These are phyloP conservation scores for Mormyrus hasselquistii DNA, from an alignment of 2,797 vertebrate species.

Conservation along the genomic window DNA sequence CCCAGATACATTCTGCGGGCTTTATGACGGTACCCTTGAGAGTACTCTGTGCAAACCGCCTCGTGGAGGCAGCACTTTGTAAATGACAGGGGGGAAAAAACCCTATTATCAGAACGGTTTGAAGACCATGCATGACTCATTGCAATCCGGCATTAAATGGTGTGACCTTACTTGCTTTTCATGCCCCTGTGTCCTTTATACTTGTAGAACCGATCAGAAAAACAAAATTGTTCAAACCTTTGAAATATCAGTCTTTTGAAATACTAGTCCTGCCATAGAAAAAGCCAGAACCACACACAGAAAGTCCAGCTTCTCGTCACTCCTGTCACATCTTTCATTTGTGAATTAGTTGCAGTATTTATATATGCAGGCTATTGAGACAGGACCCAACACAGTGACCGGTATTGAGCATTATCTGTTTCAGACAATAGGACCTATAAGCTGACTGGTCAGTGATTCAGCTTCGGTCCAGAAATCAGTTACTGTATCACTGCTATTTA, in stretches of 20 bases:
- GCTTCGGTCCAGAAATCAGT: neutral
- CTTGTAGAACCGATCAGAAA: neutral
- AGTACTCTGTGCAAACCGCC: constrained; percentile 4
- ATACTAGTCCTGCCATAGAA: neutral
- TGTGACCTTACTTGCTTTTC: neutral
- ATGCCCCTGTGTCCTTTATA: neutral
- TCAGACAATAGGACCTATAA: neutral
- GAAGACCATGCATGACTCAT: constrained; percentile 7
- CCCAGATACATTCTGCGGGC: neutral
- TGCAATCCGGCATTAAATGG: neutral
- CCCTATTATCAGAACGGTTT: neutral
- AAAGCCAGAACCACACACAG: neutral
- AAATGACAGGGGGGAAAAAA: neutral
- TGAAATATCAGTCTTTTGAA: neutral
- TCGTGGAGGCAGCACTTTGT: constrained; percentile 4
- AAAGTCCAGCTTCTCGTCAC: neutral
- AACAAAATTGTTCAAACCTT: neutral
- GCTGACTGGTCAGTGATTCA: neutral
- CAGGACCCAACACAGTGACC: neutral
- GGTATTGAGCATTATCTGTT: neutral
- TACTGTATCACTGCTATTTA: neutral
- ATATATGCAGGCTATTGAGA: neutral
- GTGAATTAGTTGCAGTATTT: neutral
- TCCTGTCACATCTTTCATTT: neutral
- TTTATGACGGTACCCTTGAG: neutral